Conservation (phyloP, 2,113 vertebrate species). For the Corythoichthys haematopterus region DNA sequence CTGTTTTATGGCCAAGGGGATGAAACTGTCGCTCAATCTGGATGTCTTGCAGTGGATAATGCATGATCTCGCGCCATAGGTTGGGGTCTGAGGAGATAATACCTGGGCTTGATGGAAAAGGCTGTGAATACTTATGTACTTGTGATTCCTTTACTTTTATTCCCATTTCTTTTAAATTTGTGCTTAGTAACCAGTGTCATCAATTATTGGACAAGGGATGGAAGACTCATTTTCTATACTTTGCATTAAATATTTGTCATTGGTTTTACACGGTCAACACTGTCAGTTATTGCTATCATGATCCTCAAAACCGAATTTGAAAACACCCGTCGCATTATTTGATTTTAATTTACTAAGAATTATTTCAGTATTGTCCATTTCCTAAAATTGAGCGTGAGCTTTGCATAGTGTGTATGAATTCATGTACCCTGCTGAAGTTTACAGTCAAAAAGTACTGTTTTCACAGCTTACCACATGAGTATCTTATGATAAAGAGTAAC, state of each 20-base stretch:
- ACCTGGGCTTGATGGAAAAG: no score
- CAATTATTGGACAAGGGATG: no score
- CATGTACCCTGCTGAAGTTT: slow-evolving; percentile 25
- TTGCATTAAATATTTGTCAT: neutral
- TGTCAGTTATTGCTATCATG: neutral
- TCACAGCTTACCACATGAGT: slow-evolving; percentile 31
- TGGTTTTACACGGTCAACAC: neutral
- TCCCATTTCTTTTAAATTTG: no score
- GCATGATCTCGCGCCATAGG: no score
- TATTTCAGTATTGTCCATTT: neutral
- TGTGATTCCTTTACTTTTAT: no score
- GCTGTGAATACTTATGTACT: no score
- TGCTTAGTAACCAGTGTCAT: no score
- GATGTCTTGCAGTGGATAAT: no score
- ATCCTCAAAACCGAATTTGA: neutral
- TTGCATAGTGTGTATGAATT: neutral
- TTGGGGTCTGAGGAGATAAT: no score
- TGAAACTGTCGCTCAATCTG: no score
- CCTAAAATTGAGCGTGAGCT: neutral
- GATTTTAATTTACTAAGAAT: neutral
- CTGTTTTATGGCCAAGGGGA: no score
- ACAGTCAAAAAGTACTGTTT: slow-evolving; percentile 48
- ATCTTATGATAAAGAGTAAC: slow-evolving; percentile 1
- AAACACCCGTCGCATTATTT: neutral
- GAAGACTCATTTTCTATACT: no score